Evolutionary conservation across 2,888 invertebrate genomes (phyloP).

Genomic region (Callyntrura guangdongensis): DNA sequence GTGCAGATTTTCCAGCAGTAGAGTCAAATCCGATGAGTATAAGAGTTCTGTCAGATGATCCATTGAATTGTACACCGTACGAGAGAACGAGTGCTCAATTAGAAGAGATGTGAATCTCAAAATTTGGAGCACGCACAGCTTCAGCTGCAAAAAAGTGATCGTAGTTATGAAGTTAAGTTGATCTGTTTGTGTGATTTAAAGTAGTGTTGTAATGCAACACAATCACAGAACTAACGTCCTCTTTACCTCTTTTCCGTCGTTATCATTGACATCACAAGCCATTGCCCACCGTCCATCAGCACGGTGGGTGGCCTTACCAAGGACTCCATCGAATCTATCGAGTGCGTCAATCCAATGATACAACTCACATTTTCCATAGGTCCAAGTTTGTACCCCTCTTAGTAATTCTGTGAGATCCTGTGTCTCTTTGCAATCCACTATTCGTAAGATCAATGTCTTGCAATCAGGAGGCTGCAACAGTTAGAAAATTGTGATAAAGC

Average conservation of each 20-base stretch:
- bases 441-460: conserved; percentile 91
- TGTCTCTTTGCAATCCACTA: conserved; percentile 88
- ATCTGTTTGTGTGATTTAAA: background rate
- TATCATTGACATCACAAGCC: conserved; percentile 90
- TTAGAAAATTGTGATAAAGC: background rate
- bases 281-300: conserved; percentile 90
- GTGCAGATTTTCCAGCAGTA: conserved; percentile 94
- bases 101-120: conserved; percentile 93
- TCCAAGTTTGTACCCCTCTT: conserved; percentile 92
- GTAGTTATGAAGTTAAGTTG: too few species aligned
- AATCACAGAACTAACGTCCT: background rate
- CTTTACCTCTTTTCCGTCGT: conserved; percentile 87
- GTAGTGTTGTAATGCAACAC: too few species aligned
- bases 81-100: conserved; percentile 95
- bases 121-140: conserved; percentile 91
- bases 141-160: conserved; percentile 88
- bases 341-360: conserved; percentile 95
- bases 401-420: conserved; percentile 90
- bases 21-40: conserved; percentile 93
- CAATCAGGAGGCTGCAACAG: conserved; percentile 90
- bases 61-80: conserved; percentile 95
- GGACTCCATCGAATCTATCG: conserved; percentile 91
- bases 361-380: conserved; percentile 94
- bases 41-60: conserved; percentile 92
- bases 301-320: conserved; percentile 91